Evolutionary conservation across 2,888 invertebrate genomes (phyloP), one percentile per base, ranked within the genome.

Genomic region (Panopea generosa): DNA sequence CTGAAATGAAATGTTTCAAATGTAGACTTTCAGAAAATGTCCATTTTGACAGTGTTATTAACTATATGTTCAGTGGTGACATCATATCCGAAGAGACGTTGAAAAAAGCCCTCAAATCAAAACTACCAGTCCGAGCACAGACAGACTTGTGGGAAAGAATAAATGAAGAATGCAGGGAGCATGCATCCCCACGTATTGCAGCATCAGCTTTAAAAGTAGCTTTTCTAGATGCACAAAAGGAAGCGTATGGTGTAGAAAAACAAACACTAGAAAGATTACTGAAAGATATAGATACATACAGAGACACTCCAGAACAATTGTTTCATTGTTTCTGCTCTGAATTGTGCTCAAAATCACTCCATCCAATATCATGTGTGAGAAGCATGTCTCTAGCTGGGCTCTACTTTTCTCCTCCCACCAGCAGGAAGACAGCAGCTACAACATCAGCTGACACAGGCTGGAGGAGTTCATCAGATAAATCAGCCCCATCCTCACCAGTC

Each of bases 321-420:
- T 53, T 78, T 2, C 11, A 18, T 1, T 78, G 77, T 24, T 27
- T 62, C 24, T 78, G 77, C 49, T 27, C 49, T 9, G 67, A 67
- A n/a, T 33, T 69, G 3, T 78, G 73, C 56, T 56, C 62, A 16
- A 62, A 43, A 40, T 33, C 70, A 9, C 47, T 78, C 11, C 77
- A 78, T 49, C 77, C 77, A 18, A 11, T 73, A 2, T 62, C 73
- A 1, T 65, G 69, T 47, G n/a, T 78, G 3, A 66, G 63, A 27
- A 56, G 45, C 6, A 70, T 62, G 62, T 62, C 76, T 9, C 33
- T 66, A 0, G n/a, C 59, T 6, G 20, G 47, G 1, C 24, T 75
- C 3, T 75, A 75, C 20, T 43, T 56, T 14, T 33, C 33, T 11
- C 33, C 33, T 33, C 33, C 33, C 11, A 33, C 33, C 4, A 33